A percentile compares a stretch with the other conserved stretches of the same genome.
These are phyloP conservation scores for Hydrophis major DNA, from an alignment of 2,797 vertebrate genomes.

Conservation along the genomic window DNA sequence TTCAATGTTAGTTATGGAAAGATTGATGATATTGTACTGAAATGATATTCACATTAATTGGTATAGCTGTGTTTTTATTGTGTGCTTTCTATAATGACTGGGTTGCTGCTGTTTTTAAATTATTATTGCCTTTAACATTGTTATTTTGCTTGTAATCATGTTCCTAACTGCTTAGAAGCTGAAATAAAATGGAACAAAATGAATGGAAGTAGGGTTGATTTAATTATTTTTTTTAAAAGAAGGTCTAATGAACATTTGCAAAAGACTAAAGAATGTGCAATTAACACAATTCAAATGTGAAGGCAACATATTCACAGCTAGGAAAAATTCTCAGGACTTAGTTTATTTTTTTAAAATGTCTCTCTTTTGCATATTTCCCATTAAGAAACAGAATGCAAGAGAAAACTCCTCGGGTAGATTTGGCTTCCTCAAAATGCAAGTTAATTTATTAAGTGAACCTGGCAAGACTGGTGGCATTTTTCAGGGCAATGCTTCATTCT, in stretches of 20 bases:
- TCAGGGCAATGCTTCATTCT: conserved; percentile 14
- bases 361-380: neutral
- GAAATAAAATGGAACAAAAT: neutral
- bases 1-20: neutral
- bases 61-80: neutral
- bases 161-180: neutral
- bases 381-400: neutral
- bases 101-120: neutral
- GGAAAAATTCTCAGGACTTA: neutral
- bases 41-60: neutral
- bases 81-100: neutral
- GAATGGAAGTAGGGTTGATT: neutral
- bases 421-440: neutral
- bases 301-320: neutral
- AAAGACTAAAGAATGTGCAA: neutral
- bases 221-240: neutral
- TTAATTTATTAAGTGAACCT: conserved; percentile 22
- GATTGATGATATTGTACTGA: neutral
- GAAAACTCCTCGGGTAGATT: neutral
- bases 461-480: too few species aligned
- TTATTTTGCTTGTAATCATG: neutral
- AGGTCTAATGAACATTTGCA: neutral
- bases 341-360: neutral
- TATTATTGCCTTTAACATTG: neutral
- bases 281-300: neutral